These are phyloP conservation scores for Otolemur garnettii DNA, from an alignment of 2,113 vertebrate genomes.

Conservation along the genomic window DNA sequence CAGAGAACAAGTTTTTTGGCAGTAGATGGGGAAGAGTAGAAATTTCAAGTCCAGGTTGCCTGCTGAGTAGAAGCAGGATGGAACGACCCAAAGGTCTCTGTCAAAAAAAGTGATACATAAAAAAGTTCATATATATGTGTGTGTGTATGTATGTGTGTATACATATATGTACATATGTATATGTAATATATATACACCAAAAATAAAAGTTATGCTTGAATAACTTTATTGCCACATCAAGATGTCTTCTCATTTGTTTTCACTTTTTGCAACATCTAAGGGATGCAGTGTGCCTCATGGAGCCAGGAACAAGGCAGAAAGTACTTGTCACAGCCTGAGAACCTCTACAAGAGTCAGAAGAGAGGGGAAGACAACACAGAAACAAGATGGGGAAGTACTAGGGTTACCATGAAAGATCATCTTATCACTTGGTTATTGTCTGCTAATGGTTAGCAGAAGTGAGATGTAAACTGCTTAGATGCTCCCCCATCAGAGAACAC, in stretches of 20 bases:
- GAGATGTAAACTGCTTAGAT: not conserved
- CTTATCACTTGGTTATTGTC: not conserved
- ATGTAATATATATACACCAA: not conserved
- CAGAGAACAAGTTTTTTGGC: not conserved
- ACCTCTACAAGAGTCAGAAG: not conserved
- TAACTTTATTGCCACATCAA: not conserved
- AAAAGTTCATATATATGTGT: not conserved
- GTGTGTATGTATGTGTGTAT: too few relatives aligned
- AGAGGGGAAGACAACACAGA: not conserved
- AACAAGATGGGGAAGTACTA: not conserved
- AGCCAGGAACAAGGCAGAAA: not conserved
- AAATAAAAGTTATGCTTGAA: not conserved
- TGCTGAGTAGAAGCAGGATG: not conserved
- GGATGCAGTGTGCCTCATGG: too few relatives aligned
- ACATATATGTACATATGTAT: not conserved
- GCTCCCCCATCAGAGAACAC: not conserved
- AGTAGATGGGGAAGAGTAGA: not conserved
- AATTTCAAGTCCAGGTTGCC: not conserved
- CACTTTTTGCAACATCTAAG: not conserved
- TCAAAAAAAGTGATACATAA: slow-evolving; percentile 8
- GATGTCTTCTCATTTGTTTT: not conserved
- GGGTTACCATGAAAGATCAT: not conserved
- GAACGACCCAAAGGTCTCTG: not conserved
- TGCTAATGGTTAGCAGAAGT: not conserved
- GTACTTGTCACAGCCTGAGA: not conserved